Base-by-base conservation (phyloP, 2,888 invertebrate species). In the Notodonta ziczac region DNA sequence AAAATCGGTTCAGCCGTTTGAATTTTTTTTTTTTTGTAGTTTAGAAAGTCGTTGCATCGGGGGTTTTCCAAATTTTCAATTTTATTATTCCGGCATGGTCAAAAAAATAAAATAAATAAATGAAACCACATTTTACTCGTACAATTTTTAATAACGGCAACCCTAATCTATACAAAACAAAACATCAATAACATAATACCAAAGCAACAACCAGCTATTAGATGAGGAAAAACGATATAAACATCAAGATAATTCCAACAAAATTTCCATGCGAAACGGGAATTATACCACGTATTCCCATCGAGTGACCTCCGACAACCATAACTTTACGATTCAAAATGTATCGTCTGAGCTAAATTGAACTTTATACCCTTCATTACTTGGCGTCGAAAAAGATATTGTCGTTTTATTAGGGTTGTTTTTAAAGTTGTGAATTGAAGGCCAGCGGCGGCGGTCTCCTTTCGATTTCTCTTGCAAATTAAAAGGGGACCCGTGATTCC, bases 391-490 rank as follows among this genome's bases (percentile, higher is more conserved):
- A 24, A 24, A 24, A 24, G 24, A 24, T 48, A 2, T 2, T 0
- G 16, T 39, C 6, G 51, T 48, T 14, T 35, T 35, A 12, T 13
- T 24, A 24, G 24, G 2, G 24, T 32, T 24, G 24, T 24, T 24
- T 24, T 24, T 24, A 59, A 54, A 7, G 55, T 62, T 55, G 60
- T 54, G 13, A 16, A 62, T 65, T 50, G 62, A 69, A 71, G 70
- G 72, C 62, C 70, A n/a, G n/a, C n/a, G 60, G 65, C 58, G 63
- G 66, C 67, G 74, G 71, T 73, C 73, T 68, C 75, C 77, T 82
- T 84, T 81, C 82, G 84, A 83, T 84, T 85, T 82, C 81, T 79
- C 76, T 77, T 76, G 76, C 78, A 84, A 84, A 84, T 84, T 84
- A 84, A 85, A 83, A 81, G 78, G 84, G 84, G 84, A 84, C 83